A percentile compares a stretch with the other conserved stretches of the same genome.
Conservation (phyloP, 2,797 vertebrate species). For the Netta rufina region DNA sequence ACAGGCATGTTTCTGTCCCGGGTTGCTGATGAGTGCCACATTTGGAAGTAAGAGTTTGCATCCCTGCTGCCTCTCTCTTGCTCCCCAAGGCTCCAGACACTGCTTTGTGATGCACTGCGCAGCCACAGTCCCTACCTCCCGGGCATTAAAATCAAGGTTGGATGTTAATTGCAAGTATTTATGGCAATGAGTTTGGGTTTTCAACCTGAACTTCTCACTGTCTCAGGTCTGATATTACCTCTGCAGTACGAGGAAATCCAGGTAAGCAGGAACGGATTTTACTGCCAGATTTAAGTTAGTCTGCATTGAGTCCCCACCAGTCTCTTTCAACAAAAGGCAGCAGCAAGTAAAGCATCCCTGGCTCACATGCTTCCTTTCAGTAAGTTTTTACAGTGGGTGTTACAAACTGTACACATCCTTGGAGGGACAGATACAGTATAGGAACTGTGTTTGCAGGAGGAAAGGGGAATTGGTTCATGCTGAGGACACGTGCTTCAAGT, state of each 20-base stretch:
- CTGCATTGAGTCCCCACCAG: background rate
- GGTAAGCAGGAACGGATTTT: background rate
- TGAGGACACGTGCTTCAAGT: background rate
- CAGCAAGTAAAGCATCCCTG: background rate
- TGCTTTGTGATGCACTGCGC: background rate
- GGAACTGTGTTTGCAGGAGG: background rate
- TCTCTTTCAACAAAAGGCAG: background rate
- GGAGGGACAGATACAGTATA: background rate
- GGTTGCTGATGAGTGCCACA: background rate
- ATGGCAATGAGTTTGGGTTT: background rate
- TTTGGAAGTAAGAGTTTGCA: background rate
- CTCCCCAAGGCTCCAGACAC: background rate
- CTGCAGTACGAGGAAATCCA: background rate
- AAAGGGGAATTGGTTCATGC: background rate
- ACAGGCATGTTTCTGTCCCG: background rate
- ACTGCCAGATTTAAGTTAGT: background rate
- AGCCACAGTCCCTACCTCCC: background rate
- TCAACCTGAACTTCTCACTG: background rate
- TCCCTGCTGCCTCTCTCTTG: fast-evolving
- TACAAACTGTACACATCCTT: background rate
- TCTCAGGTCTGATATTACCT: background rate
- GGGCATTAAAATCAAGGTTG: background rate
- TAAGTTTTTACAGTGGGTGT: background rate
- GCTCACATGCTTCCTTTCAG: background rate
- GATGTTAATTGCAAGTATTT: background rate